phyloP scores from a whole-genome alignment of 2,113 vertebrate species.

The Barbus barbus region DNA sequence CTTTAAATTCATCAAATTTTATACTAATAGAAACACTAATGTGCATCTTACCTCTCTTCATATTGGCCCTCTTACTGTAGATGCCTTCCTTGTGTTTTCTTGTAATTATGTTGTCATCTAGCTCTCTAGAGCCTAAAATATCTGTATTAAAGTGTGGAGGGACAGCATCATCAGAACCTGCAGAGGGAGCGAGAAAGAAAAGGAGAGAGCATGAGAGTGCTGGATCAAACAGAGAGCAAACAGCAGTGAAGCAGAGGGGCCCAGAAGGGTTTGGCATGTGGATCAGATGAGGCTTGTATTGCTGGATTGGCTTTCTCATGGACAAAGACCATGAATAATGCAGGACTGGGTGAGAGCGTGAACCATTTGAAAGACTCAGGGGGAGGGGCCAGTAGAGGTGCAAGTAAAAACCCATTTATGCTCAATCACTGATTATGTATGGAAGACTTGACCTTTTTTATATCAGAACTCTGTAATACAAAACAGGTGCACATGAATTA shows the following conservation, averaged over 20 bases:
- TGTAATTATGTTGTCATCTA: slow-evolving; percentile 53
- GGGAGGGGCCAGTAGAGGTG: slow-evolving; percentile 31
- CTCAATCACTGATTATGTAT: background rate
- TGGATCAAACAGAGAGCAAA: slow-evolving; percentile 2
- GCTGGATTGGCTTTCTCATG: slow-evolving; percentile 34
- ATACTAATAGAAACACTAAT: background rate
- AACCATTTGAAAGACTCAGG: slow-evolving; percentile 23
- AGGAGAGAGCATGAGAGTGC: background rate
- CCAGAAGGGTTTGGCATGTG: slow-evolving; percentile 18
- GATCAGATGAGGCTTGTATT: slow-evolving; percentile 32
- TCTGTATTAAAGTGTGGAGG: slow-evolving; percentile 72
- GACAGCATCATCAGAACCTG: slow-evolving; percentile 84
- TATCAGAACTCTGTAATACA: background rate
- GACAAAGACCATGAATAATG: slow-evolving; percentile 56
- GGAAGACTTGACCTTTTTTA: background rate
- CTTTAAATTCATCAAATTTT: slow-evolving; percentile 21
- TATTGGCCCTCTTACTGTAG: slow-evolving; percentile 74
- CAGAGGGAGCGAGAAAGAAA: background rate
- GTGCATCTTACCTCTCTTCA: slow-evolving; percentile 35
- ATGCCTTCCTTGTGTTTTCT: slow-evolving; percentile 72
- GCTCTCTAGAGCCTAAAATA: slow-evolving; percentile 63
- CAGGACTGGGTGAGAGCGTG: slow-evolving; percentile 24
- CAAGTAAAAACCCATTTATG: background rate
- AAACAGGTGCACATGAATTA: background rate
- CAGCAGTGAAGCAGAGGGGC: background rate